Conservation (phyloP, 53 echinoderm and acorn worm species). For the Stichopus horrens region DNA sequence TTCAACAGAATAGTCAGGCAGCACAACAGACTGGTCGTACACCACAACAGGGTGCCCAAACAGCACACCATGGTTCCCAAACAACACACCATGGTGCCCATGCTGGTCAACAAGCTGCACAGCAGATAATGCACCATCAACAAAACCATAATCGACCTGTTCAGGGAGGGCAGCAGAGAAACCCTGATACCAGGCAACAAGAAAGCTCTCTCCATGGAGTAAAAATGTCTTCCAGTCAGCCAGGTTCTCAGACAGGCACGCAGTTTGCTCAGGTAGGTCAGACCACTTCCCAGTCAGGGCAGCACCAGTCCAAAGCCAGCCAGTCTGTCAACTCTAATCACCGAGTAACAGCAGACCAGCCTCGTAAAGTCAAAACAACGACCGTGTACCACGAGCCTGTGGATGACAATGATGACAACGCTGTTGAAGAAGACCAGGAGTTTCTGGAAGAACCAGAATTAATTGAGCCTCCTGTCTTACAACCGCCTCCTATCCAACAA, state of each 20-base stretch:
- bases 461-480: conserved; percentile 21
- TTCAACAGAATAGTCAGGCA: conserved; percentile 14
- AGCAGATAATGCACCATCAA: not conserved
- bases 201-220: too few relatives aligned
- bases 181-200: too few relatives aligned
- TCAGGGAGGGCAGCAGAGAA: not conserved
- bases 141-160: not conserved
- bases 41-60: not conserved
- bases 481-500: not conserved
- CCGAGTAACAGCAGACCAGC: not conserved
- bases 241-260: not conserved
- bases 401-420: not conserved
- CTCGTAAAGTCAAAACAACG: conserved; percentile 20
- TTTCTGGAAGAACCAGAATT: not conserved
- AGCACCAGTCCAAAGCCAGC: not conserved
- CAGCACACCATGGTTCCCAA: not conserved
- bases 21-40: not conserved
- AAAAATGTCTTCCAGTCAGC: not conserved
- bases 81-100: not conserved
- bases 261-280: not conserved
- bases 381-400: not conserved
- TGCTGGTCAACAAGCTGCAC: not conserved
- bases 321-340: not conserved
- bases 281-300: not conserved
- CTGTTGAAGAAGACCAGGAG: not conserved